These are phyloP conservation scores for Flabesymbios commensalis DNA, from an alignment of 2,888 invertebrate genomes.

Conservation along the genomic window DNA sequence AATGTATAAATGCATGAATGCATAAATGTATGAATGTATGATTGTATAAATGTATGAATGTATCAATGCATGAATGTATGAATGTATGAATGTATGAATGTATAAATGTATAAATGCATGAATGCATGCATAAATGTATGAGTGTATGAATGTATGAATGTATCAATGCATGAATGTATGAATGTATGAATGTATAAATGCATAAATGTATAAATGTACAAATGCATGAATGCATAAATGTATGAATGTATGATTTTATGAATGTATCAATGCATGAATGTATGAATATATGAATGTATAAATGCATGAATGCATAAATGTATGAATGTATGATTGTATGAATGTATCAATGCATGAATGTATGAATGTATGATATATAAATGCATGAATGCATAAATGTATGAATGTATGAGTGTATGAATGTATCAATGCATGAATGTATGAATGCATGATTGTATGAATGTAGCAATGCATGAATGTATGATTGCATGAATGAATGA, in stretches of 20 bases:
- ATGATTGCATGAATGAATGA: no score
- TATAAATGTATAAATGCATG: not conserved
- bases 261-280: no score
- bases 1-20: constrained; percentile 2
- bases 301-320: not conserved
- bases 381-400: not conserved
- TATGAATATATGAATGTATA: no score
- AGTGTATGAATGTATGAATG: constrained; percentile 4
- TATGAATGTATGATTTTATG: not conserved
- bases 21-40: constrained; percentile 2
- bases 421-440: no score
- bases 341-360: no score
- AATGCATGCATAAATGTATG: constrained; percentile 1
- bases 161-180: constrained; percentile 4
- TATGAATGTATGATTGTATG: constrained; percentile 9
- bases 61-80: no score
- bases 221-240: constrained; percentile 1
- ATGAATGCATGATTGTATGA: no score
- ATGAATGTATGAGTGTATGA: not conserved
- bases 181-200: no score
- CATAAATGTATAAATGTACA: no score
- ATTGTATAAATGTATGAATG: constrained; percentile 1
- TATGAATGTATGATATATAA: not conserved
- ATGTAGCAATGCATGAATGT: no score
- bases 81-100: not conserved